A percentile compares a stretch with the other conserved stretches of the same genome.
phyloP scores from a whole-genome alignment of 2,113 vertebrate genomes.

The Salvator merianae region DNA sequence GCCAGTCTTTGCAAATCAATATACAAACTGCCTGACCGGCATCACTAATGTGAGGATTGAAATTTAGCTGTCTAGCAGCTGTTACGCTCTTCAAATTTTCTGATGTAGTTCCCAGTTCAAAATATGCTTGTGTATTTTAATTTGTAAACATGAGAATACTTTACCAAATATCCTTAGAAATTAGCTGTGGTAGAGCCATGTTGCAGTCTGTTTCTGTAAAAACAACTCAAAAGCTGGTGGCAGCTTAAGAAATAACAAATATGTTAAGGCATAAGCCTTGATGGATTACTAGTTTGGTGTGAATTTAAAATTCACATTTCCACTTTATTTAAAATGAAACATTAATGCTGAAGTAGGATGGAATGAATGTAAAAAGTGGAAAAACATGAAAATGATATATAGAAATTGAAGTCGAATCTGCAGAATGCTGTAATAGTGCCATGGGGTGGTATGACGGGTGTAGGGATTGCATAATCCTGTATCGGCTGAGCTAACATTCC shows the following conservation, averaged over 20 bases:
- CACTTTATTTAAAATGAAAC: not conserved
- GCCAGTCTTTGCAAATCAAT: not conserved
- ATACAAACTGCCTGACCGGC: not conserved
- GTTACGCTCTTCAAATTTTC: not conserved
- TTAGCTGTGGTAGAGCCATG: no score
- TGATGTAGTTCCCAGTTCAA: not conserved
- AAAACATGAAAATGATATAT: not conserved
- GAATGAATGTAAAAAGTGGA: not conserved
- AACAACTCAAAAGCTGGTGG: no score
- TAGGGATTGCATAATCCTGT: no score
- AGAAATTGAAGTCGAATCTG: not conserved
- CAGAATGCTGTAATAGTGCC: no score
- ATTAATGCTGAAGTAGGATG: not conserved
- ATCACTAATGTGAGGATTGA: not conserved
- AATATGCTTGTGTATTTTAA: not conserved
- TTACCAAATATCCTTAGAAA: not conserved
- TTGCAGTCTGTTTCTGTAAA: no score
- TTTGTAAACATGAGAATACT: not conserved
- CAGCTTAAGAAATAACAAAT: not conserved
- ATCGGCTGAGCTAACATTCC: no score
- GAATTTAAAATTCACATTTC: not conserved
- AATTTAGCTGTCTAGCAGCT: not conserved
- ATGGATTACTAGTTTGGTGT: not conserved
- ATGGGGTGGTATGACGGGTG: no score
- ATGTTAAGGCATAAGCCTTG: not conserved